phyloP scores from a whole-genome alignment of 2,113 vertebrate genomes.

The Propithecus coquereli region DNA sequence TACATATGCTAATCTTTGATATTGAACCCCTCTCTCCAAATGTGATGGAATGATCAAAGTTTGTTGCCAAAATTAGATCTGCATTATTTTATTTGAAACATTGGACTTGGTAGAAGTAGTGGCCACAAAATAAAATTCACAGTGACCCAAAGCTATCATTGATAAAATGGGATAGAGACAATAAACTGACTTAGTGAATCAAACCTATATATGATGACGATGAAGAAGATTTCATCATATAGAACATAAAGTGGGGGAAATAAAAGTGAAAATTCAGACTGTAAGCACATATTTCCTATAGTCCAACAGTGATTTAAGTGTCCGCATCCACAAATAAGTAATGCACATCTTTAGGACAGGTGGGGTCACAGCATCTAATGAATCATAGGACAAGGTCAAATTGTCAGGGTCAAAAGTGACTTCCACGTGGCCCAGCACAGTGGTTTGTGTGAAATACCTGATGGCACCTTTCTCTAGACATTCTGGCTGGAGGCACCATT shows the following conservation, averaged over 20 bases:
- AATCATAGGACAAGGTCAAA: not conserved
- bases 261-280: not conserved
- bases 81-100: not conserved
- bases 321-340: not conserved
- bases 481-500: not conserved
- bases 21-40: not conserved
- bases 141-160: not conserved
- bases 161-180: not conserved
- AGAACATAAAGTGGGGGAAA: not conserved
- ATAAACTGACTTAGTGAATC: not conserved
- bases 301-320: not conserved
- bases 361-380: not conserved
- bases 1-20: not conserved
- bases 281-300: not conserved
- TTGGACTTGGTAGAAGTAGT: not conserved
- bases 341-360: not conserved
- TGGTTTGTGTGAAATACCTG: not conserved
- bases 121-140: not conserved
- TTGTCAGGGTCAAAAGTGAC: not conserved
- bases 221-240: not conserved
- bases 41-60: not conserved
- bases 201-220: not conserved
- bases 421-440: not conserved
- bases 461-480: not conserved
- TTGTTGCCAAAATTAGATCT: not conserved